These are phyloP conservation scores for Malacoctenus gilli DNA, from an alignment of 2,797 vertebrate species.

Conservation along the genomic window DNA sequence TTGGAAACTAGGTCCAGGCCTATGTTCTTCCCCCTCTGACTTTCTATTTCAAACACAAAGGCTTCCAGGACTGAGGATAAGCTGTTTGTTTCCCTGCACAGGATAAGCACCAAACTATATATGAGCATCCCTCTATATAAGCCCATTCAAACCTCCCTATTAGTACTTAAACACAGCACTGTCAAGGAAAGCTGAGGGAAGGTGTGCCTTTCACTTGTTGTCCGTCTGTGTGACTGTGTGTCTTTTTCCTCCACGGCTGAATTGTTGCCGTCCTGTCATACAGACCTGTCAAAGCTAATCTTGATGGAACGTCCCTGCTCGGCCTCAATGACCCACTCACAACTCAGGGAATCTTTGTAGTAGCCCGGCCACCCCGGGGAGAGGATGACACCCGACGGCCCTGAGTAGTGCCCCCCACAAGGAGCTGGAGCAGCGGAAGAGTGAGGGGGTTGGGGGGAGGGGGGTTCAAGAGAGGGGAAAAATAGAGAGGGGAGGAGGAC, in stretches of 20 bases:
- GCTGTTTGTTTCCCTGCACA: no score
- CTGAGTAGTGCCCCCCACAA: constrained; percentile 97
- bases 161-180: background rate
- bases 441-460: background rate
- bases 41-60: constrained; percentile 33
- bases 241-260: constrained; percentile 37
- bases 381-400: constrained; percentile 95
- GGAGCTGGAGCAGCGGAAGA: constrained; percentile 83
- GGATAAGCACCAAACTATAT: no score
- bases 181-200: background rate
- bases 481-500: background rate
- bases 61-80: background rate
- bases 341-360: constrained; percentile 99
- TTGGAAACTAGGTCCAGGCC: constrained; percentile 29
- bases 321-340: constrained; percentile 99
- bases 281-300: constrained; percentile 98
- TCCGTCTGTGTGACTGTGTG: constrained; percentile 6
- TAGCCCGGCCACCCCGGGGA: constrained; percentile 99
- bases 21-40: constrained; percentile 24
- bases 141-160: background rate
- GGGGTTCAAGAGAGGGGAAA: background rate
- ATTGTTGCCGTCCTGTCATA: constrained; percentile 49
- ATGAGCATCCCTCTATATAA: constrained; percentile 9
- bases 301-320: constrained; percentile 97
- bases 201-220: background rate